Evolutionary conservation across 2,888 invertebrate species (phyloP).

Genomic region (Merodon equestris): DNA sequence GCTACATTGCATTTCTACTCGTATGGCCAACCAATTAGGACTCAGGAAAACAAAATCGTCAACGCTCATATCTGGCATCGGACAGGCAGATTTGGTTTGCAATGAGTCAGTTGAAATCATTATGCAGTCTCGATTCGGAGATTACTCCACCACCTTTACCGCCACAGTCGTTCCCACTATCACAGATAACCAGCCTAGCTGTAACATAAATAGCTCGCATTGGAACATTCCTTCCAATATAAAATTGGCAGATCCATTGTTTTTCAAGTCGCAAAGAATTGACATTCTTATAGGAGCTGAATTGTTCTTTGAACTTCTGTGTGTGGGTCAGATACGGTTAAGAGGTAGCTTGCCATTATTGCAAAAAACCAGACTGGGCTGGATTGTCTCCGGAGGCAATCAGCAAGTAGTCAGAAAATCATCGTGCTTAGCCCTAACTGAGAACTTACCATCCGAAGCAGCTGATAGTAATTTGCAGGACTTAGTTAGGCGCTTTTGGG

Average conservation of each 20-base stretch:
- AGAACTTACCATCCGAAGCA: too few species aligned
- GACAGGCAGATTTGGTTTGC: conserved; percentile 30
- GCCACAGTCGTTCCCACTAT: conserved; percentile 62
- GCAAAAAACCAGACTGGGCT: conserved; percentile 65
- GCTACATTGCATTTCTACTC: conserved; percentile 17
- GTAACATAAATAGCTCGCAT: conserved; percentile 9
- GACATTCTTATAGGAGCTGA: conserved; percentile 59
- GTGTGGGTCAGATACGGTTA: conserved; percentile 55
- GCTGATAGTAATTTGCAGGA: too few species aligned
- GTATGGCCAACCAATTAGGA: conserved; percentile 40
- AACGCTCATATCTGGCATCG: conserved; percentile 41
- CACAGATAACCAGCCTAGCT: conserved; percentile 53
- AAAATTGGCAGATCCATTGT: conserved; percentile 55
- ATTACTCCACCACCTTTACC: conserved; percentile 28
- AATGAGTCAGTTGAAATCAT: conserved; percentile 39
- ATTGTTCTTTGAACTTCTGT: conserved; percentile 60
- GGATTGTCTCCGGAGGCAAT: conserved; percentile 58
- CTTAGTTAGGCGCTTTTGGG: too few species aligned
- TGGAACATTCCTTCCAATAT: conserved; percentile 62
- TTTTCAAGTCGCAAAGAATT: conserved; percentile 39
- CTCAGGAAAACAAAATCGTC: conserved; percentile 21
- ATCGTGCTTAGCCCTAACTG: background rate
- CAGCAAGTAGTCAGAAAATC: background rate
- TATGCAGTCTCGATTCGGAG: conserved; percentile 11
- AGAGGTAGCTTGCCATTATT: conserved; percentile 40